These are phyloP conservation scores for Dromas ardeola DNA, from an alignment of 2,113 vertebrate species.

Conservation along the genomic window DNA sequence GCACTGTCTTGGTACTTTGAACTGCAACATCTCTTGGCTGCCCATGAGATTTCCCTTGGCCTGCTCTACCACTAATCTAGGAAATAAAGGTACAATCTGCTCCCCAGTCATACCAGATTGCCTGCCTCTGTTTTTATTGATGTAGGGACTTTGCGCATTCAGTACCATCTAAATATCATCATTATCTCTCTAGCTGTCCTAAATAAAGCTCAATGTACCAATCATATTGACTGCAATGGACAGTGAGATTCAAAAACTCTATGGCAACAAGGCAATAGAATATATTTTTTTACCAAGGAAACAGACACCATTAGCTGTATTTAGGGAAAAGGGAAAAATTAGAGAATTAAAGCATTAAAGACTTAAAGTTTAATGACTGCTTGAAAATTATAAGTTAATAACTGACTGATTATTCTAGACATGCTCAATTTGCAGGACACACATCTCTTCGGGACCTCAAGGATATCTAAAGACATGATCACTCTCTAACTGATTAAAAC, in stretches of 20 bases:
- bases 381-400: neutral
- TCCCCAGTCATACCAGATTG: neutral
- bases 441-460: neutral
- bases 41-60: neutral
- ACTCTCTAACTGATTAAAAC: neutral
- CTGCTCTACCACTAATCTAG: neutral
- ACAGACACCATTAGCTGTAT: neutral
- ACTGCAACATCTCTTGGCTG: neutral
- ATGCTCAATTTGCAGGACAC: neutral
- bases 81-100: neutral
- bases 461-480: neutral
- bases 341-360: neutral
- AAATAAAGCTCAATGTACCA: slow-evolving; percentile 5
- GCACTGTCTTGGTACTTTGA: neutral
- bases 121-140: neutral
- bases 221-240: neutral
- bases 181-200: slow-evolving; percentile 6
- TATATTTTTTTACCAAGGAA: neutral
- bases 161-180: neutral
- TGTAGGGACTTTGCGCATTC: neutral
- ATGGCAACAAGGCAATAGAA: neutral
- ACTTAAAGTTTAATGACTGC: neutral
- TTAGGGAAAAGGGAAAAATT: neutral
- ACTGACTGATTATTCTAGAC: neutral
- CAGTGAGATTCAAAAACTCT: neutral